Evolutionary conservation across 2,113 vertebrate species (phyloP), one percentile per base, ranked within the genome.

Genomic region (Oreotrochilus melanogaster): DNA sequence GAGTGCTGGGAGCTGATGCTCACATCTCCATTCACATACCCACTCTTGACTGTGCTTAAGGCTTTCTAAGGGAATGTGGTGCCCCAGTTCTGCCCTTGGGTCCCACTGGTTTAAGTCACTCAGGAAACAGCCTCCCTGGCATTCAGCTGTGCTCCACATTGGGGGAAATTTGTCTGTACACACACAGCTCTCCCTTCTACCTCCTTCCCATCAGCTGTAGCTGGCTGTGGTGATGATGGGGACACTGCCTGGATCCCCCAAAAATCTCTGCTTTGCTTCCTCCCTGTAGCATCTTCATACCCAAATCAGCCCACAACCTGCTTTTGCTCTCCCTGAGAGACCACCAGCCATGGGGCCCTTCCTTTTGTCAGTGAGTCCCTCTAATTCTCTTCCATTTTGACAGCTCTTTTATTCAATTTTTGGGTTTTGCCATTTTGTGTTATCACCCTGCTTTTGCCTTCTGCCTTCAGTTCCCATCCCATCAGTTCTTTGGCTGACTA

Each of bases 61-160:
- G 14, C 9, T 15, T 47, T 65, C 33, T 0, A 3, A n/a, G 33
- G 23, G 17, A 12, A 22, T 48, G 14, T 25, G 5, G 28, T 25
- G 33, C 28, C 8, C 0, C 28, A 17, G 43, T 18, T 17, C 2
- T 27, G 22, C 33, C 53, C 35, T 48, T n/a, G 15, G 18, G 7
- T 21, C 53, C 6, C 31, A 35, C 39, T 42, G 47, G 25, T 53
- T 45, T 21, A 18, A 53, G 24, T 43, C 12, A 37, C 10, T 23
- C 10, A 7, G 19, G 35, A 10, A 33, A 12, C 1, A 0, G 24
- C 19, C 30, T 24, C 33, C 2, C 8, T 7, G 35, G 30, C 25
- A 6, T 35, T 25, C 31, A 17, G 27, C 53, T 67, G 53, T 25
- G 43, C 45, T 58, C 37, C 21, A 11, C 30, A 2, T 6, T 9